Conservation (phyloP, 2,888 invertebrate genomes). For the Clistopyga incitator region DNA sequence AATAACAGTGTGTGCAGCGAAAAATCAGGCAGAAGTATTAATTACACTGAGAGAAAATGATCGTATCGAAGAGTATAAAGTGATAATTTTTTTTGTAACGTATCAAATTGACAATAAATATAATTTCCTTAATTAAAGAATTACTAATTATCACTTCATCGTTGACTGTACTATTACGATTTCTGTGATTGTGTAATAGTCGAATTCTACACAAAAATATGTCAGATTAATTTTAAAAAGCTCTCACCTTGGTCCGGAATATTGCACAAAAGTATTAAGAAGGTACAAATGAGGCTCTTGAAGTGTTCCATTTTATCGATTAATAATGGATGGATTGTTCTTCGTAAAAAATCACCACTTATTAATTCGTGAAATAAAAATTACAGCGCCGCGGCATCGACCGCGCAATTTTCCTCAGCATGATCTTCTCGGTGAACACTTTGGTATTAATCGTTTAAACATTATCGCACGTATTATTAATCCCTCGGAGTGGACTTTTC, state of each 20-base stretch:
- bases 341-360: neutral
- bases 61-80: no score
- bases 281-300: constrained; percentile 21
- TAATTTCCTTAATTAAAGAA: no score
- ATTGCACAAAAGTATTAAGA: constrained; percentile 61
- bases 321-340: neutral
- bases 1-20: neutral
- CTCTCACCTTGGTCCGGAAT: constrained; percentile 70
- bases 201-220: neutral
- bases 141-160: no score
- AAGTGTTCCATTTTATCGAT: constrained; percentile 34
- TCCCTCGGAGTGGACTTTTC: neutral
- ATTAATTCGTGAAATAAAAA: neutral
- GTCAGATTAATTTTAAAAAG: neutral
- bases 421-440: neutral
- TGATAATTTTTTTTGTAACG: no score
- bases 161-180: neutral
- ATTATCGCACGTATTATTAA: neutral
- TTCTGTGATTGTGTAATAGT: neutral
- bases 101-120: no score
- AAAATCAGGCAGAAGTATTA: no score
- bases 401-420: neutral
- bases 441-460: neutral
- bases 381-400: neutral
- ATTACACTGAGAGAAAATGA: no score